phyloP scores from a whole-genome alignment of 2,797 vertebrate genomes.

The Sebastes flavidus region DNA sequence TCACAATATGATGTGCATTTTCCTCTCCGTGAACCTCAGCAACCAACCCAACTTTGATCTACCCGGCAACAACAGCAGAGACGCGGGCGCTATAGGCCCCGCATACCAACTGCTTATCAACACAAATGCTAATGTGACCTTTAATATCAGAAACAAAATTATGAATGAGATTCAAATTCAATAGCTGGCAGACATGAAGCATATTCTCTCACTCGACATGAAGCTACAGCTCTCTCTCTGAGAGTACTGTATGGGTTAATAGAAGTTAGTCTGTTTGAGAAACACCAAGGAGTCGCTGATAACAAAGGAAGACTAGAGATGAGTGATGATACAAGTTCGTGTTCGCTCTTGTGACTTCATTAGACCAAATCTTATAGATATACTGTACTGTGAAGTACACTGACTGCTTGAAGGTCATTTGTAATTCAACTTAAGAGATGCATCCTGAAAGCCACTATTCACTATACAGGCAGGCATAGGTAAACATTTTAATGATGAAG shows the following conservation, averaged over 20 bases:
- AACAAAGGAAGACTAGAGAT: conserved; percentile 34
- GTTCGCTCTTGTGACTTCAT: conserved; percentile 14
- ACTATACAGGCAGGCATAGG: background rate
- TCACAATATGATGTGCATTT: conserved; percentile 9
- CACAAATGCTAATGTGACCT: conserved; percentile 84
- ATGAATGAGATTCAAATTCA: conserved; percentile 80
- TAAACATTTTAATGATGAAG: background rate
- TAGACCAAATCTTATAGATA: background rate
- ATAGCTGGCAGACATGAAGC: conserved; percentile 70
- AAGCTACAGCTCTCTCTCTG: conserved; percentile 43
- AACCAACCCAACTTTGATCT: conserved; percentile 16
- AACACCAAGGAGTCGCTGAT: conserved; percentile 31
- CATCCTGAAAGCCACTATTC: background rate
- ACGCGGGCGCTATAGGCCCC: conserved; percentile 40
- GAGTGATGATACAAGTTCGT: conserved; percentile 29
- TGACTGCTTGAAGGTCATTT: conserved; percentile 7
- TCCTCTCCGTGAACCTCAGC: conserved; percentile 10
- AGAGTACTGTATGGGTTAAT: conserved; percentile 57
- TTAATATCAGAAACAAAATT: conserved; percentile 81
- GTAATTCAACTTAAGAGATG: background rate
- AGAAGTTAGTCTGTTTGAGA: conserved; percentile 48
- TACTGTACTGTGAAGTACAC: background rate
- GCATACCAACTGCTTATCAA: conserved; percentile 80
- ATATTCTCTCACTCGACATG: conserved; percentile 59
- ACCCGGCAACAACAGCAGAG: conserved; percentile 47